phyloP scores from a whole-genome alignment of 2,113 vertebrate species.

The Verasper variegatus region DNA sequence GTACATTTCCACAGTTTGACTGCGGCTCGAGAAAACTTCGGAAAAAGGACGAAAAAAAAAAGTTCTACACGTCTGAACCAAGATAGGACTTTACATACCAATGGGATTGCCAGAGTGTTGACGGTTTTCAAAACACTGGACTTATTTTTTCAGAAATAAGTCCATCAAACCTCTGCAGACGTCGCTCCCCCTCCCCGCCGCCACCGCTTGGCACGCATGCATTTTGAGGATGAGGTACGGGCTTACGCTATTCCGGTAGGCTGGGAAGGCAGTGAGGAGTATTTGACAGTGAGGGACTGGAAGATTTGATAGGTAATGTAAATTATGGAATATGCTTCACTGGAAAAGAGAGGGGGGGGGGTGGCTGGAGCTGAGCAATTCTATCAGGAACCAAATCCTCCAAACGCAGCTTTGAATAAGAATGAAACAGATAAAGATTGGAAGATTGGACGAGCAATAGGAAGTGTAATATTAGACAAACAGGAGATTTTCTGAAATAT shows the following conservation, averaged over 20 bases:
- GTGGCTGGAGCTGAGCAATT: slow-evolving; percentile 41
- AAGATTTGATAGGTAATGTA: slow-evolving; percentile 71
- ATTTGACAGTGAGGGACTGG: slow-evolving; percentile 55
- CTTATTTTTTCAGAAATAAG: slow-evolving; percentile 58
- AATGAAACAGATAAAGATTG: slow-evolving; percentile 67
- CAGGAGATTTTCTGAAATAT: slow-evolving; percentile 64
- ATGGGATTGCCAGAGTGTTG: slow-evolving; percentile 64
- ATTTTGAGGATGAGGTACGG: slow-evolving; percentile 40
- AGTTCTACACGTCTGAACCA: slow-evolving; percentile 67
- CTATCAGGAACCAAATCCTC: slow-evolving; percentile 69
- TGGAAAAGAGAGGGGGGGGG: background rate
- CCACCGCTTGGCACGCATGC: slow-evolving; percentile 31
- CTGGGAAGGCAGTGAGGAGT: slow-evolving; percentile 40
- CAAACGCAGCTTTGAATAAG: slow-evolving; percentile 73
- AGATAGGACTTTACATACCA: slow-evolving; percentile 76
- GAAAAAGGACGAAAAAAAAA: slow-evolving; percentile 12
- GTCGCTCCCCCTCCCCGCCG: background rate
- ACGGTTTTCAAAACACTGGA: slow-evolving; percentile 60
- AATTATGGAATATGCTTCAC: slow-evolving; percentile 59
- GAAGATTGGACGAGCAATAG: slow-evolving; percentile 41
- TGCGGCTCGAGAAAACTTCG: slow-evolving; percentile 43
- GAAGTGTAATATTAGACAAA: slow-evolving; percentile 63
- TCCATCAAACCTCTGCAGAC: slow-evolving; percentile 26
- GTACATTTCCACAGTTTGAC: slow-evolving; percentile 50
- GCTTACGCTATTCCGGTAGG: slow-evolving; percentile 32